Evolutionary conservation across 2,113 vertebrate species (phyloP).

Genomic region (Lophotis ruficrista): DNA sequence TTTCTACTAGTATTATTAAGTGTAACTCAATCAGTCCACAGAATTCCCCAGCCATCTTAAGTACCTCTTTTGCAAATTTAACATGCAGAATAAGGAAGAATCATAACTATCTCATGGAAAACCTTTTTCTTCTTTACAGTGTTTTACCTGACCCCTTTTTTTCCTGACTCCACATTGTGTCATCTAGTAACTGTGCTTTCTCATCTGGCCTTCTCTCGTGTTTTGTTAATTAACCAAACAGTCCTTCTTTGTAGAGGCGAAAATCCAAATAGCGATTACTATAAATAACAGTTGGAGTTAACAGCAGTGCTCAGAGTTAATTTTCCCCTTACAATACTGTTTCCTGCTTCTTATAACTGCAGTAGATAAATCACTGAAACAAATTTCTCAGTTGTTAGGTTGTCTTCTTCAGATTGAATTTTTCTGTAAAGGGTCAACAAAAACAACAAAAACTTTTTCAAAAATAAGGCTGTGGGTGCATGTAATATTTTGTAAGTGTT

Average conservation of each 20-base stretch:
- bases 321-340: background rate
- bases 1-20: background rate
- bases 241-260: background rate
- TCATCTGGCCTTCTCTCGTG: background rate
- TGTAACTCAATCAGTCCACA: background rate
- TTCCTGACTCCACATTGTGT: background rate
- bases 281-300: background rate
- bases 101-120: background rate
- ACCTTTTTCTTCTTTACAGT: background rate
- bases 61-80: background rate
- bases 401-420: background rate
- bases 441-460: background rate
- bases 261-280: background rate
- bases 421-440: background rate
- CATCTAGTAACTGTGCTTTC: background rate
- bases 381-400: background rate
- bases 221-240: background rate
- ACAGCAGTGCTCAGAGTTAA: background rate
- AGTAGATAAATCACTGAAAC: background rate
- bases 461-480: background rate
- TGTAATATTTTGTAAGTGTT: background rate
- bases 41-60: background rate
- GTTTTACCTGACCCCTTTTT: background rate
- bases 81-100: background rate
- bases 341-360: background rate